phyloP scores from a whole-genome alignment of 2,113 vertebrate genomes.

The Chitala chitala region DNA sequence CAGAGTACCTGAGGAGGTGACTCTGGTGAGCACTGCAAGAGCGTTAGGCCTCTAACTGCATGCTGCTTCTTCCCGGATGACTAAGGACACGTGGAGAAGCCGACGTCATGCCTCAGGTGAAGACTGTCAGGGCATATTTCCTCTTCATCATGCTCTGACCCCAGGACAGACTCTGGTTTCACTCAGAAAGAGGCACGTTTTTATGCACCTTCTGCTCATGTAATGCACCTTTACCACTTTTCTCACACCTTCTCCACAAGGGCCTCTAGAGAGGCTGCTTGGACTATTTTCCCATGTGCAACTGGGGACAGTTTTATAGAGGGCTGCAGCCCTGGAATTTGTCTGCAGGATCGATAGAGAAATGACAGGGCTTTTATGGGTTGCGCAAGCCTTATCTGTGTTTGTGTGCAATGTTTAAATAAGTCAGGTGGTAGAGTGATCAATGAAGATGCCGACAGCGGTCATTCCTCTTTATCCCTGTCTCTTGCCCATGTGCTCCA shows the following conservation, averaged over 20 bases:
- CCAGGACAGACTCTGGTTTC: background rate
- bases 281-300: constrained; percentile 21
- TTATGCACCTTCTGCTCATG: constrained; percentile 10
- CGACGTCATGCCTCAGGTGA: too few relatives aligned
- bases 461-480: constrained; percentile 30
- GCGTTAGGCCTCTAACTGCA: background rate
- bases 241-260: background rate
- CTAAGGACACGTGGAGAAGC: background rate
- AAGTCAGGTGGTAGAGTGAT: constrained; percentile 41
- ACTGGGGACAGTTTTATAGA: constrained; percentile 37
- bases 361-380: constrained; percentile 36
- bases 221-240: too few relatives aligned
- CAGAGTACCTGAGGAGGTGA: constrained; percentile 4
- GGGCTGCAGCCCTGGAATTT: constrained; percentile 30
- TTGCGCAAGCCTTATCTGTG: constrained; percentile 47
- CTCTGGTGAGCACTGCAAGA: background rate
- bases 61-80: background rate
- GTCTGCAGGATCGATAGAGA: constrained; percentile 32
- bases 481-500: constrained; percentile 29
- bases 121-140: too few relatives aligned
- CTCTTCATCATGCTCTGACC: background rate
- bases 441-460: constrained; percentile 40
- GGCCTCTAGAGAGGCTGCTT: background rate
- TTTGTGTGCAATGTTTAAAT: constrained; percentile 49
- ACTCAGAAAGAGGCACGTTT: background rate